Percentiles rank a stretch among this genome's conserved stretches.
Conservation (phyloP, 2,888 invertebrate genomes). For the Malthinus flaveolus region DNA sequence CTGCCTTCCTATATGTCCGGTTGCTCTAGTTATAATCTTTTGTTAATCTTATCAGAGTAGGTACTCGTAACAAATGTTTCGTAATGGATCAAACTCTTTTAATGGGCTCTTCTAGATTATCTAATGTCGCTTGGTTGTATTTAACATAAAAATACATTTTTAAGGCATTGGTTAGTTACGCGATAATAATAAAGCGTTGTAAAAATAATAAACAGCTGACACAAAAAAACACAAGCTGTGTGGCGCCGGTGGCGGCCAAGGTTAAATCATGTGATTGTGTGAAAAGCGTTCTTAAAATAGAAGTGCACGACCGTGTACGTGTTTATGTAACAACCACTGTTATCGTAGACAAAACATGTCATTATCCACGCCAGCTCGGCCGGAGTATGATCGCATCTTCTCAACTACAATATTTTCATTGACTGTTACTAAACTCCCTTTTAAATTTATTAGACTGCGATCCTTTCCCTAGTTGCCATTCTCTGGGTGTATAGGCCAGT, state of each 20-base stretch:
- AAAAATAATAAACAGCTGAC: conserved; percentile 24
- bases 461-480: too few species aligned
- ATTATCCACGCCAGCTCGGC: conserved; percentile 21
- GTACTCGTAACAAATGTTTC: too few species aligned
- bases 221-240: conserved; percentile 12
- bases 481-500: too few species aligned
- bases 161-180: neutral
- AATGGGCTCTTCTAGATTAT: too few species aligned
- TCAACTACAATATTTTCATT: conserved; percentile 10
- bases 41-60: too few species aligned
- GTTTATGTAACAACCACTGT: conserved; percentile 28
- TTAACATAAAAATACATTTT: too few species aligned
- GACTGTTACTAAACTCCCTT: conserved; percentile 8
- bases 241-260: conserved; percentile 48
- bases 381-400: conserved; percentile 14
- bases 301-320: conserved; percentile 31
- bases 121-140: too few species aligned
- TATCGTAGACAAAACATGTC: conserved; percentile 19
- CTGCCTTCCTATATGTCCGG: too few species aligned
- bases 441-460: neutral
- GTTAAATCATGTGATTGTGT: conserved; percentile 37
- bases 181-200: conserved; percentile 10
- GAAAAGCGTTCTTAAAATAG: conserved; percentile 45
- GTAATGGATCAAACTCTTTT: too few species aligned
- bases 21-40: too few species aligned